A percentile compares a stretch with the other conserved stretches of the same genome.
These are phyloP conservation scores for Neoarius graeffei DNA, from an alignment of 2,113 vertebrate species.

Conservation along the genomic window DNA sequence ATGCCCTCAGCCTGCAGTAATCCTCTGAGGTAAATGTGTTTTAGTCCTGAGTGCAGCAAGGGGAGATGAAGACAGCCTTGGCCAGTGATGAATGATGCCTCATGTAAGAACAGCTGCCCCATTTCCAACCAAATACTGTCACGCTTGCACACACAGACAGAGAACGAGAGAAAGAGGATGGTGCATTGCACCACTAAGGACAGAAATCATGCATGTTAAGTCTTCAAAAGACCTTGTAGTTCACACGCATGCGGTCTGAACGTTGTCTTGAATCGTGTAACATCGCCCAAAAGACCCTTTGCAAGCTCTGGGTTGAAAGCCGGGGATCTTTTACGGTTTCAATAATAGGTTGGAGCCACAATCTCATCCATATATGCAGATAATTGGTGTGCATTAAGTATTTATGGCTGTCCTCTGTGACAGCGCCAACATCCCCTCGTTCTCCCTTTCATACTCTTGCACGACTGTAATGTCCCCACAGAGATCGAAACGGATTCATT, in stretches of 20 bases:
- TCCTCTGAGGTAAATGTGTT: constrained; percentile 66
- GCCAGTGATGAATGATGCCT: constrained; percentile 65
- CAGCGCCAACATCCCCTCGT: constrained; percentile 49
- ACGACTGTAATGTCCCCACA: not conserved
- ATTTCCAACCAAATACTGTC: constrained; percentile 60
- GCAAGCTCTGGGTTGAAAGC: constrained; percentile 62
- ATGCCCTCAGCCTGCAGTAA: constrained; percentile 51
- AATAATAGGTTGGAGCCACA: constrained; percentile 21
- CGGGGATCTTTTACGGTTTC: constrained; percentile 34
- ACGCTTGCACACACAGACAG: constrained; percentile 8
- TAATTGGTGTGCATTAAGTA: constrained; percentile 73
- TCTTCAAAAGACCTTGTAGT: constrained; percentile 72
- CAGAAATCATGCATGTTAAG: constrained; percentile 70
- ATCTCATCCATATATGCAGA: constrained; percentile 54
- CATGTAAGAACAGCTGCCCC: constrained; percentile 66
- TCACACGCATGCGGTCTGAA: constrained; percentile 71
- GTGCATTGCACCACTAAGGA: constrained; percentile 50
- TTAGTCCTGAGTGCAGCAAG: constrained; percentile 62
- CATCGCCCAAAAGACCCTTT: constrained; percentile 62
- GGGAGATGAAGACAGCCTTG: constrained; percentile 64
- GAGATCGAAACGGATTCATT: constrained; percentile 55
- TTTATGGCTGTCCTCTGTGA: constrained; percentile 65
- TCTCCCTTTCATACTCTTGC: constrained; percentile 3
- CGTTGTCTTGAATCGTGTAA: constrained; percentile 66
- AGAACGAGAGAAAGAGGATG: not conserved